phyloP scores from a whole-genome alignment of 2,888 invertebrate species.

The Teleogryllus oceanicus region DNA sequence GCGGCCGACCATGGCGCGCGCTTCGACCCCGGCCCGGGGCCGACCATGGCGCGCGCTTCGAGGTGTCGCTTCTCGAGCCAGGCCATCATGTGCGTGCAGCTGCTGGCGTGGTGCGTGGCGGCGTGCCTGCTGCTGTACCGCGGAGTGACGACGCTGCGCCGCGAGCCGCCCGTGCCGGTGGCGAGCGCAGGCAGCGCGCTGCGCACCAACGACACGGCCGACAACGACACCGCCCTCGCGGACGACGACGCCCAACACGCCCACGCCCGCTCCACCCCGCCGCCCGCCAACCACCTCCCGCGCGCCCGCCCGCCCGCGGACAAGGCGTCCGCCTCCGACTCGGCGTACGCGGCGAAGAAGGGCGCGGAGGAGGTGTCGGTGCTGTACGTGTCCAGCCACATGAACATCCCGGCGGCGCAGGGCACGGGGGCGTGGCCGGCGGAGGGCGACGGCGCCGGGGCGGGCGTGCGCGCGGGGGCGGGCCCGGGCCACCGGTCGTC shows the following conservation, averaged over 20 bases:
- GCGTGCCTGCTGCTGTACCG: slow-evolving; percentile 7
- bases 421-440: no score
- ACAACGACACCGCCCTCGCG: not conserved
- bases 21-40: no score
- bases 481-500: not conserved
- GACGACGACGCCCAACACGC: not conserved
- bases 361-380: not conserved
- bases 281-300: not conserved
- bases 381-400: not conserved
- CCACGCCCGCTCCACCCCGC: not conserved
- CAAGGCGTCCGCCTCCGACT: not conserved
- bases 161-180: not conserved
- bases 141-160: not conserved
- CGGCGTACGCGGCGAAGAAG: not conserved
- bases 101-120: not conserved
- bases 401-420: no score
- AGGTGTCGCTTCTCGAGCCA: not conserved
- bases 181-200: not conserved
- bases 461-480: not conserved
- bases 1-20: slow-evolving; percentile 7
- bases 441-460: not conserved
- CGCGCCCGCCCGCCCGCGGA: not conserved
- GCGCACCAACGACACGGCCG: not conserved
- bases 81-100: not conserved
- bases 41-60: not conserved